Evolutionary conservation across 2,113 vertebrate genomes (phyloP).

Genomic region (Andinoacara biseriatus): DNA sequence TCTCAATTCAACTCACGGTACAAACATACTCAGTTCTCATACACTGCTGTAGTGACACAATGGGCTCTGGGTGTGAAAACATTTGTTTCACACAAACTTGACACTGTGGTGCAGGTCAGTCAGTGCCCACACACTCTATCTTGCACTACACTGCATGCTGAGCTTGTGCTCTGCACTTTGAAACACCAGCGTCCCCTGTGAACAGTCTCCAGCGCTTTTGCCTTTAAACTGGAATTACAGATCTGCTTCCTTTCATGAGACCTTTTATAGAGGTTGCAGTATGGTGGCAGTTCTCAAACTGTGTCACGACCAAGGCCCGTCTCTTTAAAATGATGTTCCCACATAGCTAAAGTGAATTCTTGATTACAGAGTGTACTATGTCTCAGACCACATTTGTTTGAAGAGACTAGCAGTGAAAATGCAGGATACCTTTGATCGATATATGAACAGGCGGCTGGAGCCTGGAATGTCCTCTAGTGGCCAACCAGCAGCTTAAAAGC

Average conservation of each 20-base stretch:
- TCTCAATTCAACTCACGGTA: not conserved
- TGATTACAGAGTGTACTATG: not conserved
- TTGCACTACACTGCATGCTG: conserved; percentile 7
- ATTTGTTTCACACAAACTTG: conserved; percentile 13
- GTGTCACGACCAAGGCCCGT: not conserved
- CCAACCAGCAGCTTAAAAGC: accelerated
- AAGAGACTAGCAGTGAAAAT: not conserved
- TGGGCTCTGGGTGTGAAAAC: not conserved
- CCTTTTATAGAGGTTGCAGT: not conserved
- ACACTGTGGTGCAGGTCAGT: conserved; percentile 16
- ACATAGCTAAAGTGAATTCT: not conserved
- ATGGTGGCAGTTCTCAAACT: not conserved
- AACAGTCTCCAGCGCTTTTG: not conserved
- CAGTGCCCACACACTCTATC: not conserved
- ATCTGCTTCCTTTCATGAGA: conserved; percentile 19
- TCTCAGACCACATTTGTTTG: not conserved
- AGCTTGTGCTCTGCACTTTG: not conserved
- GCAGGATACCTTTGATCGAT: not conserved
- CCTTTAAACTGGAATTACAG: conserved; percentile 19
- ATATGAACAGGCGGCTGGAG: not conserved
- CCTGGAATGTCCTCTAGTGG: not conserved
- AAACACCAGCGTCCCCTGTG: not conserved
- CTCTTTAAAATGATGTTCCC: not conserved
- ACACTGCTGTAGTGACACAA: not conserved
- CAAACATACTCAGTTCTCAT: not conserved